Evolutionary conservation across 2,888 invertebrate species (phyloP), one percentile per base, ranked within the genome.

Genomic region (Cephus pulcher): DNA sequence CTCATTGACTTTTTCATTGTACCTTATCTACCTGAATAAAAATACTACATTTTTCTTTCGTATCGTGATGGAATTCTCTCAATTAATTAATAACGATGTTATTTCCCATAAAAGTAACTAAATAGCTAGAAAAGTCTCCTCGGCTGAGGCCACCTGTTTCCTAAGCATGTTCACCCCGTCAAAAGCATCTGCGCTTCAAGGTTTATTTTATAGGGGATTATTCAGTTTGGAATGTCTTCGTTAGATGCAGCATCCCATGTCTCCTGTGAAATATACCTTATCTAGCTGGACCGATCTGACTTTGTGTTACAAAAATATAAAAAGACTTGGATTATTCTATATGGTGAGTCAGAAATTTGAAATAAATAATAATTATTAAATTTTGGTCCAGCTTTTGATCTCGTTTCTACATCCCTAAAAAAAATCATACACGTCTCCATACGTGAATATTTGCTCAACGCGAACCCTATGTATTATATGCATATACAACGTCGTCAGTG

Each of bases 181-280:
- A 33, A 71, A 33, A 32, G 70, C 78, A 75, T 37, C 34, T 30
- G 33, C 12, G 12, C 35, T 34, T 70, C 33, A 75, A 69, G 70
- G 71, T 78, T 78, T 75, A 75, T 78, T 75, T 78, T 71, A 78
- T 71, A 71, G 78, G 12, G 56, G 75, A 78, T 75, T 78, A 78
- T 78, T 78, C 40, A 75, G 75, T 71, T 75, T 71, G 78, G 75
- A 78, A 78, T 75, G 75, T 34, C 78, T 75, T 71, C 71, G 12
- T 71, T 71, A 71, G 32, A 11, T 71, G 6, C 12, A 33, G 33
- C 71, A 33, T 71, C 56, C 40, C 56, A 9, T 56, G 56, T 23
- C 56, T 56, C 9, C 71, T 71, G 32, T 71, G 15, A 33, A 71
- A 15, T 71, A 71, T 32, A 6, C 75, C 70, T 75, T 78, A 75